Evolutionary conservation across 2,113 vertebrate genomes (phyloP).

Genomic region (Tragelaphus imberbis): DNA sequence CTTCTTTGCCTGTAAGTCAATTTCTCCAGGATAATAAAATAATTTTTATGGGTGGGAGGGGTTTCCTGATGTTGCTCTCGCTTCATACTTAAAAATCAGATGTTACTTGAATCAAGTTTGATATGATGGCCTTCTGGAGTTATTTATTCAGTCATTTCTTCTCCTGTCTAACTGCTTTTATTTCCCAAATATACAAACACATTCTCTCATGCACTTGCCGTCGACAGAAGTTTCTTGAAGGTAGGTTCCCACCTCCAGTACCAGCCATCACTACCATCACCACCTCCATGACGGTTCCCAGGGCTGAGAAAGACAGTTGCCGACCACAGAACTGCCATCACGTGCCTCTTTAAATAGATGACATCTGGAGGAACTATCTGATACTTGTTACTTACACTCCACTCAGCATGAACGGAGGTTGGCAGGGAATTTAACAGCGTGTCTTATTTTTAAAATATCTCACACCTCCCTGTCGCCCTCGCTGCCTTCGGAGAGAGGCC

Average conservation of each 20-base stretch:
- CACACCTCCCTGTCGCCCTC: constrained; percentile 57
- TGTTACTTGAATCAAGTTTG: background rate
- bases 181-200: background rate
- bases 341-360: constrained; percentile 76
- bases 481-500: constrained; percentile 44
- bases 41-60: background rate
- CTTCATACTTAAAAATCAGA: constrained; percentile 19
- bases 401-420: constrained; percentile 76
- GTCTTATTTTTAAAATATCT: constrained; percentile 71
- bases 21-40: constrained; percentile 4
- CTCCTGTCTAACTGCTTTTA: background rate
- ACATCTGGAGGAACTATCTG: constrained; percentile 79
- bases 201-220: background rate
- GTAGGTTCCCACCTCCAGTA: background rate
- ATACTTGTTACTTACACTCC: constrained; percentile 77
- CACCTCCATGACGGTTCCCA: background rate
- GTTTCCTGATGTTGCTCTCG: background rate
- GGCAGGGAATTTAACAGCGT: constrained; percentile 73
- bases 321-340: constrained; percentile 71
- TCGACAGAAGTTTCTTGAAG: background rate
- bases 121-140: background rate
- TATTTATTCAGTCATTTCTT: background rate
- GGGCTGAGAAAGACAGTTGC: constrained; percentile 57
- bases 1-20: background rate
- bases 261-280: background rate